These are phyloP conservation scores for Gisinianus flammeolus DNA, from an alignment of 2,888 invertebrate genomes.

Conservation along the genomic window DNA sequence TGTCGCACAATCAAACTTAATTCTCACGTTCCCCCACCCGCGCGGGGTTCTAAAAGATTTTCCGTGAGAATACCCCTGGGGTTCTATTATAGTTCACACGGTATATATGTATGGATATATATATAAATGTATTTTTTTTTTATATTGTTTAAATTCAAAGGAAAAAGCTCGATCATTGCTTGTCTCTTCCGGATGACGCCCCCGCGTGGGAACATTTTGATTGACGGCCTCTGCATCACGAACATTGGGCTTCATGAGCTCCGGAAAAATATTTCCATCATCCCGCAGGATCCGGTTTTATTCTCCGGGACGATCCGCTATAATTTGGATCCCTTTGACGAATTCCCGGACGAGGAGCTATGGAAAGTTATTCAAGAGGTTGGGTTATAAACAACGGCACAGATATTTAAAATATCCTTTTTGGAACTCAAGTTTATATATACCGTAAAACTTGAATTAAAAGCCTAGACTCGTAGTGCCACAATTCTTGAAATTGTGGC, in stretches of 20 bases:
- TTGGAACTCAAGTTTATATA: background rate
- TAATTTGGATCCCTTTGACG: constrained; percentile 48
- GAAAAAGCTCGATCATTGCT: constrained; percentile 87
- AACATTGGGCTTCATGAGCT: constrained; percentile 63
- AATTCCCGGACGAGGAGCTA: constrained; percentile 41
- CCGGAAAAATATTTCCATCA: constrained; percentile 84
- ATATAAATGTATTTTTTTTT: background rate
- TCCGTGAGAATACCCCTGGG: no score
- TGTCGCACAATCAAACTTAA: no score
- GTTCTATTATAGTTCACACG: no score
- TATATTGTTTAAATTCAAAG: constrained; percentile 69
- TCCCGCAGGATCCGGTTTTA: constrained; percentile 83
- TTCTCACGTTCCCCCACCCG: no score
- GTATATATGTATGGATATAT: no score
- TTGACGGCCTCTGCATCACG: constrained; percentile 74
- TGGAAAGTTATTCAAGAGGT: constrained; percentile 60
- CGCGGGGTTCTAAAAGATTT: no score
- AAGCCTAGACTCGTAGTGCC: no score
- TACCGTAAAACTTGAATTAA: no score
- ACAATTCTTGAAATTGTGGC: no score
- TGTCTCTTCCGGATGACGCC: constrained; percentile 90
- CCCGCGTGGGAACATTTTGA: constrained; percentile 78
- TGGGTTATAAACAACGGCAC: background rate
- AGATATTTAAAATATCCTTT: background rate
- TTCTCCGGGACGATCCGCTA: constrained; percentile 61